These are phyloP conservation scores for Melikaiella ostensackeni DNA, from an alignment of 2,888 invertebrate genomes.

Conservation along the genomic window DNA sequence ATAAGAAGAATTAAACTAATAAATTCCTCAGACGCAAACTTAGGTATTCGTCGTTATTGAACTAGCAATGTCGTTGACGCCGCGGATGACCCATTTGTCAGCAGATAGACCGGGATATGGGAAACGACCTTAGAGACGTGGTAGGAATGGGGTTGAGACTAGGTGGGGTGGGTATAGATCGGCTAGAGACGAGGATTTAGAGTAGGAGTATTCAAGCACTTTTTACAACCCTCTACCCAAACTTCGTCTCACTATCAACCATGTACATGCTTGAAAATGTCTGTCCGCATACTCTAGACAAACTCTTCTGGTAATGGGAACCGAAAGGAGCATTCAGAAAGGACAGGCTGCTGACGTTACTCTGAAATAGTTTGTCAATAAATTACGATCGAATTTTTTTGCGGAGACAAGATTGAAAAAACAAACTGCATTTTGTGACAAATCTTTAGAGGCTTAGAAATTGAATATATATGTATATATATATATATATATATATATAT, in stretches of 20 bases:
- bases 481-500: too few relatives aligned
- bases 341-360: slow-evolving; percentile 19
- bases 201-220: slow-evolving; percentile 23
- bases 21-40: background rate
- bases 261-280: slow-evolving; percentile 15
- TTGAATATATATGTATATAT: too few relatives aligned
- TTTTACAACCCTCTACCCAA: slow-evolving; percentile 23
- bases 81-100: background rate
- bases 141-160: background rate
- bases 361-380: slow-evolving; percentile 11
- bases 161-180: background rate
- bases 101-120: background rate
- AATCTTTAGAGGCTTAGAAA: background rate
- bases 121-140: slow-evolving; percentile 6
- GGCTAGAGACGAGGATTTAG: slow-evolving; percentile 20
- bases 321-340: background rate
- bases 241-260: background rate
- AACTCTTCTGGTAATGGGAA: slow-evolving; percentile 5
- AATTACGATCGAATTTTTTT: background rate
- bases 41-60: background rate
- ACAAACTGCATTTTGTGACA: background rate
- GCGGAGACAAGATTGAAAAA: background rate
- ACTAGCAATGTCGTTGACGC: background rate
- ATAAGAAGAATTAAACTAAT: too few relatives aligned
- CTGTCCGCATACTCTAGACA: slow-evolving; percentile 5